phyloP scores from a whole-genome alignment of 2,888 invertebrate species.

The Alsophila aescularia region DNA sequence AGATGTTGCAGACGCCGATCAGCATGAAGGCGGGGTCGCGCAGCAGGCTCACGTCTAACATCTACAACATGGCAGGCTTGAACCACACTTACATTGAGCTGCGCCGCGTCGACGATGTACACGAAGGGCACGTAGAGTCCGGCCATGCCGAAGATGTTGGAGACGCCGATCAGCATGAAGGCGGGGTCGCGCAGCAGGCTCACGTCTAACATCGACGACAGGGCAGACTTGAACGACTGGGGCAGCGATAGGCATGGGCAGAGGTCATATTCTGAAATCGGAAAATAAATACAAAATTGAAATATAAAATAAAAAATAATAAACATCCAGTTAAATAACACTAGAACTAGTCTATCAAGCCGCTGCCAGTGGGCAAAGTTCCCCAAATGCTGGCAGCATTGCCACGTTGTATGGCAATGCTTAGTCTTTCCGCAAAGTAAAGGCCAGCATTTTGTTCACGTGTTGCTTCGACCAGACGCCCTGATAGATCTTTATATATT shows the following conservation, averaged over 20 bases:
- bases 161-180: conserved; percentile 95
- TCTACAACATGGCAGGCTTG: conserved; percentile 92
- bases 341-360: too few species aligned
- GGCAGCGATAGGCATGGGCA: conserved; percentile 92
- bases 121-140: conserved; percentile 99
- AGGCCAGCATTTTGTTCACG: too few species aligned
- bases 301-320: too few species aligned
- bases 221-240: conserved; percentile 91
- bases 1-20: conserved; percentile 96
- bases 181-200: conserved; percentile 94
- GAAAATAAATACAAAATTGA: neutral
- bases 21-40: conserved; percentile 95
- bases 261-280: conserved; percentile 87
- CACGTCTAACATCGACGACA: conserved; percentile 96
- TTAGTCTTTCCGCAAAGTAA: too few species aligned
- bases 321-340: too few species aligned
- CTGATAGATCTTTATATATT: too few species aligned
- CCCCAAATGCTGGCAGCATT: too few species aligned
- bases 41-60: conserved; percentile 95
- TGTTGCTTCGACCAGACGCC: too few species aligned
- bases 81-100: conserved; percentile 89
- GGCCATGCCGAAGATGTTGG: conserved; percentile 98
- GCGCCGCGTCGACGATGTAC: conserved; percentile 94
- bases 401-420: too few species aligned
- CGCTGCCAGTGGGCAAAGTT: too few species aligned